A percentile compares a stretch with the other conserved stretches of the same genome.
These are phyloP conservation scores for Ochotona princeps DNA, from an alignment of 2,113 vertebrate genomes.

Conservation along the genomic window DNA sequence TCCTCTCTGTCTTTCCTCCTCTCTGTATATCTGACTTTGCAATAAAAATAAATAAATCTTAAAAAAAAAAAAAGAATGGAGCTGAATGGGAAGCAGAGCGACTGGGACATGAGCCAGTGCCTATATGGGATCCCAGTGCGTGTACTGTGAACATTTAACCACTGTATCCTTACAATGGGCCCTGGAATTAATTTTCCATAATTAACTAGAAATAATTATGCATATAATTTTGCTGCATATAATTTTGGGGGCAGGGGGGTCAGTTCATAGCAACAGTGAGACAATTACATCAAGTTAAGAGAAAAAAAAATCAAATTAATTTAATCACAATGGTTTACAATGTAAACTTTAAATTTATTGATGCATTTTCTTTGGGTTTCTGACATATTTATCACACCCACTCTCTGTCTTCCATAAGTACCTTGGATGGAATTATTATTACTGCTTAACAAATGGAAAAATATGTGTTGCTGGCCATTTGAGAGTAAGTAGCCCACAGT, in stretches of 20 bases:
- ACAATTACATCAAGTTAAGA: background rate
- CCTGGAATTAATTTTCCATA: too few relatives aligned
- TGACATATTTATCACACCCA: background rate
- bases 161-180: too few relatives aligned
- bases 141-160: too few relatives aligned
- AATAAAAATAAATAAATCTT: too few relatives aligned
- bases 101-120: too few relatives aligned
- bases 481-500: background rate
- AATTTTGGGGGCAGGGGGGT: background rate
- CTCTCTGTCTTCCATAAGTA: background rate
- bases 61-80: too few relatives aligned
- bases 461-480: background rate
- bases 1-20: too few relatives aligned
- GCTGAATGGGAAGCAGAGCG: too few relatives aligned
- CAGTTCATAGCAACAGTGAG: background rate
- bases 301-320: background rate
- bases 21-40: too few relatives aligned
- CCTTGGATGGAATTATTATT: background rate
- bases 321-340: background rate
- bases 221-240: too few relatives aligned
- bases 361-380: background rate
- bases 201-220: too few relatives aligned
- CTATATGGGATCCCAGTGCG: too few relatives aligned
- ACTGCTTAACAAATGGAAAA: background rate
- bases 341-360: slow-evolving; percentile 11